Base-by-base conservation (phyloP, 2,888 invertebrate species). In the Erebia epiphron region DNA sequence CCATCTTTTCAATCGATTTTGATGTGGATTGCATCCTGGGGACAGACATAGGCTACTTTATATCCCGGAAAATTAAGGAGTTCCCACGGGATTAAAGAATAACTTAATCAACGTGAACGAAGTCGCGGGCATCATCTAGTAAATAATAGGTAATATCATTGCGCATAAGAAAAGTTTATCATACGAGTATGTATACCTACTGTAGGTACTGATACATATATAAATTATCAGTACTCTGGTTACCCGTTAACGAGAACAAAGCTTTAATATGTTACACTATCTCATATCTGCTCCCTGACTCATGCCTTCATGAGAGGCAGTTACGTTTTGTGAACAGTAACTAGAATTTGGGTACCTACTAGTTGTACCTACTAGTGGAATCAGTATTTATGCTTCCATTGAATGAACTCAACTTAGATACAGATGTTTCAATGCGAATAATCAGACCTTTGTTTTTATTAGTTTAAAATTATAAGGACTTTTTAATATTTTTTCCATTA, bases 231-330 rank as follows among this genome's bases (percentile, higher is more conserved):
- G 73, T 78, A 71, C 82, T 80, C 78, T 78, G 77, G 75, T 75
- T 77, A 86, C 11, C 5, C 21, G 21, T 5, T 56, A 56, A 82
- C 79, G 79, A 80, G 83, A 81, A 84, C 84, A 86, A 81, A 81
- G 80, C 78, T 80, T 77, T 78, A 82, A 84, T 83, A 82, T 82
- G 81, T 83, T 75, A 73, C 75, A 74, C 79, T 86, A 83, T 86
- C 84, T 79, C 56, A 57, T 57, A 57, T 57, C 56, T 57, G 62
- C 77, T 72, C 75, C 67, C 70, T 79, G 79, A 78, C 73, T 79
- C 78, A 75, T 49, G 56, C 1, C 35, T 35, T 35, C 35, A 35
- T 35, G 7, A 35, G 35, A 35, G 35, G 35, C 35, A 35, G 35
- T 35, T 35, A 35, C 35, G 7, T 35, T 35, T 35, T 35, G 35